Base-by-base conservation (phyloP, 1,140 invertebrate genomes). In the Eueides isabella region DNA sequence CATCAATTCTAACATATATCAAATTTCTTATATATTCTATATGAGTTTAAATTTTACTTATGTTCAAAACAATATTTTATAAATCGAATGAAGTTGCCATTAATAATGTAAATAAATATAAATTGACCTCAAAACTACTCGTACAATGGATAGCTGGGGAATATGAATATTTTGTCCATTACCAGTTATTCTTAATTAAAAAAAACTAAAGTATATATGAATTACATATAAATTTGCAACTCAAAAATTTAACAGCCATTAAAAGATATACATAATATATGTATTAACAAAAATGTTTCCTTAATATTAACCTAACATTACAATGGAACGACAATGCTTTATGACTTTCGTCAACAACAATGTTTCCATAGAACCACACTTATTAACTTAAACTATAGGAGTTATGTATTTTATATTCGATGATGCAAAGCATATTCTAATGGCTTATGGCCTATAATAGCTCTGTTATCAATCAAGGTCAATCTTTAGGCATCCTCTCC, bases 401-500 rank as follows among this genome's bases (percentile, higher is more conserved):
- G 48, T 35, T 69, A 55, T 55, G 48, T 55, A 55, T 55, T 9
- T 38, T 38, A 38, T 23, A 55, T 55, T 55, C 19, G 19, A 55
- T 23, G 48, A 55, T 23, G n/a, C 23, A 55, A 55, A 55, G 48
- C 48, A 55, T 55, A 63, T 38, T 62, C 61, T 63, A 41, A 63
- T 33, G 26, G 26, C 61, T 71, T 64, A 62, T 62, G 5, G 35
- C 5, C 68, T 63, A 71, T 31, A 61, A 28, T 35, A 71, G 19
- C 9, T 2, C n/a, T 23, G 35, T 71, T 63, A n/a, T 55, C 48
- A 55, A 55, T n/a, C 48, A 12, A 71, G 72, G 71, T 76, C 66
- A 68, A 71, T 61, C 72, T 79, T 23, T 77, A 48, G 33, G 31
- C 61, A 33, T 67, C 66, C 67, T 72, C 72, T 63, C 73, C 70